Evolutionary conservation across 2,113 vertebrate genomes (phyloP).

Genomic region (Epinephelus lanceolatus): DNA sequence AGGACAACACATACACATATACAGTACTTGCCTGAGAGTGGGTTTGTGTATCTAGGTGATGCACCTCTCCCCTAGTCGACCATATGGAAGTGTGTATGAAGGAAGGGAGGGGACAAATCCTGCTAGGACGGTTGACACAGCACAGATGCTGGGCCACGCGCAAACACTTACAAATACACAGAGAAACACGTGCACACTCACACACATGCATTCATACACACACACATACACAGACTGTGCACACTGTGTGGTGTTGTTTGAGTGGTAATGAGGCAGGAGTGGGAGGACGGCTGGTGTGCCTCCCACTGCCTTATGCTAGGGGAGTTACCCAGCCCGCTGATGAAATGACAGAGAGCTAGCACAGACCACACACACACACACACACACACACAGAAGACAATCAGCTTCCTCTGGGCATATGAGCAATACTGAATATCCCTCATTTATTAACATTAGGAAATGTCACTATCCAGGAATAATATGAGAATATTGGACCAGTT

Average conservation of each 20-base stretch:
- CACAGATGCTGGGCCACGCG: constrained; percentile 67
- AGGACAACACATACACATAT: constrained; percentile 28
- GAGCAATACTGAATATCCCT: constrained; percentile 38
- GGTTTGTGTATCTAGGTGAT: constrained; percentile 21
- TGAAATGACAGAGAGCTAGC: constrained; percentile 52
- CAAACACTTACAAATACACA: constrained; percentile 16
- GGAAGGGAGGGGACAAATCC: constrained; percentile 26
- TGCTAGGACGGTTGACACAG: constrained; percentile 59
- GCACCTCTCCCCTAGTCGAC: constrained; percentile 35
- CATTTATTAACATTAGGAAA: constrained; percentile 62
- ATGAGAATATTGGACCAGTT: constrained; percentile 27
- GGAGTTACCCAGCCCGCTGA: constrained; percentile 52
- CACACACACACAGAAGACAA: constrained; percentile 26
- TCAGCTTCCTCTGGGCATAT: constrained; percentile 28
- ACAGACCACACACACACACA: constrained; percentile 20
- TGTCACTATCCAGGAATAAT: constrained; percentile 25
- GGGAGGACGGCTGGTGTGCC: constrained; percentile 60
- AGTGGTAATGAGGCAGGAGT: constrained; percentile 72
- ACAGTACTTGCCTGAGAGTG: not conserved
- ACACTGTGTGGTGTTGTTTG: constrained; percentile 48
- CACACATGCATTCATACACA: not conserved
- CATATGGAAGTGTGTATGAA: constrained; percentile 63
- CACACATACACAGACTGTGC: not conserved
- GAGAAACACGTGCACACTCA: constrained; percentile 3
- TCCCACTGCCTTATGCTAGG: constrained; percentile 70